Conservation (phyloP, 2,797 vertebrate genomes). For the Platyrinchus mystaceus region DNA sequence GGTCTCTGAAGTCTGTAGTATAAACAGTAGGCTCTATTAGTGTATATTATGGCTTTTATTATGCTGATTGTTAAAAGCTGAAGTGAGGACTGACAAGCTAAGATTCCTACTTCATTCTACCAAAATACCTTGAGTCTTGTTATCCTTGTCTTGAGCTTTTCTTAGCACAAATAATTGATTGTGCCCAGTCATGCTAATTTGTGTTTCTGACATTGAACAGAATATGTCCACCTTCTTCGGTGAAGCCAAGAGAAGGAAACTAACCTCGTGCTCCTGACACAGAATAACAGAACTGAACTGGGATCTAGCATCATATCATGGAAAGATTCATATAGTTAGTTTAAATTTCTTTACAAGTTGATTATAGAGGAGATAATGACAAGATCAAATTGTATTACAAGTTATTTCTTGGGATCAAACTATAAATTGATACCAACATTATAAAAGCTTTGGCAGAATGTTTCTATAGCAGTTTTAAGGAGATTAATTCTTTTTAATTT, state of each 20-base stretch:
- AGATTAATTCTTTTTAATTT: not conserved
- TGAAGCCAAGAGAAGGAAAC: not conserved
- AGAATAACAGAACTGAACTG: not conserved
- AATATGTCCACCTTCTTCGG: not conserved
- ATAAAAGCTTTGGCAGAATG: not conserved
- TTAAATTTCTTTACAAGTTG: not conserved
- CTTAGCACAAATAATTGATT: slow-evolving; percentile 35
- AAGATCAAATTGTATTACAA: not conserved
- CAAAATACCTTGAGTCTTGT: not conserved
- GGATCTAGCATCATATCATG: not conserved
- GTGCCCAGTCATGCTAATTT: not conserved
- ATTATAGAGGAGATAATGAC: not conserved
- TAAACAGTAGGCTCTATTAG: not conserved
- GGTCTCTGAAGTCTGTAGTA: not conserved
- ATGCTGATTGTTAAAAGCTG: not conserved
- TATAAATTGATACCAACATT: not conserved
- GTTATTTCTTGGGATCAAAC: not conserved
- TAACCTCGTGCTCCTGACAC: not conserved
- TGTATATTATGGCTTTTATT: not conserved
- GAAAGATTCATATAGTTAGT: not conserved
- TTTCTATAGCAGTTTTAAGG: not conserved
- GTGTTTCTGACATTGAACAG: not conserved
- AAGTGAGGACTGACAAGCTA: not conserved
- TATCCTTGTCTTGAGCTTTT: slow-evolving; percentile 35
- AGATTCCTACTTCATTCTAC: not conserved